Evolutionary conservation across 2,888 invertebrate genomes (phyloP).

Genomic region (Orchesella flavescens): DNA sequence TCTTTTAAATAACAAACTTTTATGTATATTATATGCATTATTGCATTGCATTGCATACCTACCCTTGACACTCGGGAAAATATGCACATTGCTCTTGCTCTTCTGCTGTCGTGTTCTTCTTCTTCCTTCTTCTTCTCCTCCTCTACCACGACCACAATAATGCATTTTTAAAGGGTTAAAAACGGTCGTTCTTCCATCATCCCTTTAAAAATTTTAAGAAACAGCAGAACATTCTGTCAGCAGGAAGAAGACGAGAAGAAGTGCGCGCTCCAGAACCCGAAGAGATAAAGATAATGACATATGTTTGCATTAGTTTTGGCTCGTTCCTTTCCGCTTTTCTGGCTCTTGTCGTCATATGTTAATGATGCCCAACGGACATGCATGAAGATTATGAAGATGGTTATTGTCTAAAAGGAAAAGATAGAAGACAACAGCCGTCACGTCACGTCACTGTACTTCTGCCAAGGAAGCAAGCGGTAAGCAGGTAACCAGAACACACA

Average conservation of each 20-base stretch:
- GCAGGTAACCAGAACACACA: conserved; percentile 11
- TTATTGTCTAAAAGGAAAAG: background rate
- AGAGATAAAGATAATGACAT: conserved; percentile 17
- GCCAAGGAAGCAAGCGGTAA: background rate
- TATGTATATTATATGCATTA: too few species aligned
- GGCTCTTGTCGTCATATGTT: conserved; percentile 35
- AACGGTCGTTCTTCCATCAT: background rate
- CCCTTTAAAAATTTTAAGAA: background rate
- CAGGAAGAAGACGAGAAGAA: background rate
- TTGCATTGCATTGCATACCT: too few species aligned
- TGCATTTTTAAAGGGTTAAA: background rate
- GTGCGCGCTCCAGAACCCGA: background rate
- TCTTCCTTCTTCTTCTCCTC: background rate
- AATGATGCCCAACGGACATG: conserved; percentile 26
- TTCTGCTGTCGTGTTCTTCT: background rate
- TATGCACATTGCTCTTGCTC: conserved; percentile 16
- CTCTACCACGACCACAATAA: conserved; percentile 2
- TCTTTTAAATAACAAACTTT: background rate
- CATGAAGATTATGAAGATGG: background rate
- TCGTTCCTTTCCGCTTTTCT: conserved; percentile 15
- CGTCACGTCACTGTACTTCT: background rate
- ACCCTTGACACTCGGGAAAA: conserved; percentile 37
- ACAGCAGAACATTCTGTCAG: background rate
- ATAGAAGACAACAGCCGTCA: conserved; percentile 6
- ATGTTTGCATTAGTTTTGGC: conserved; percentile 29